These are phyloP conservation scores for Laticauda laticaudata DNA, from an alignment of 2,113 vertebrate species.

Conservation along the genomic window DNA sequence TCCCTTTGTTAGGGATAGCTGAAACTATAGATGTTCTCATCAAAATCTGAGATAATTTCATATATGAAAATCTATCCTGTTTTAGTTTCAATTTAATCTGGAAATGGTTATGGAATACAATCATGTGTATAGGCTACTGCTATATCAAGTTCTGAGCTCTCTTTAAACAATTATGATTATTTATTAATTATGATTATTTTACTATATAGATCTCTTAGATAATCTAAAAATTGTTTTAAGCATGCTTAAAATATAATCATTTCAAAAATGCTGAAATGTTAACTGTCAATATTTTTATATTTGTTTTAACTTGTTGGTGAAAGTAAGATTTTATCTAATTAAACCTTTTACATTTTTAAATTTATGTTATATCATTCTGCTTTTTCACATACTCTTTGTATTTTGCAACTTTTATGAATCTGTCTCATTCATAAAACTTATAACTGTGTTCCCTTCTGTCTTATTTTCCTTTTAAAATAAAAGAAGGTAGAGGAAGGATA, in stretches of 20 bases:
- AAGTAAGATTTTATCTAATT: background rate
- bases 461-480: background rate
- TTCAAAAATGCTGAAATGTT: background rate
- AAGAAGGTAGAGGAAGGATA: background rate
- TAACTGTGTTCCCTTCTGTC: background rate
- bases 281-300: background rate
- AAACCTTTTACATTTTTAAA: background rate
- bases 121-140: background rate
- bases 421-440: background rate
- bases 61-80: background rate
- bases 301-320: background rate
- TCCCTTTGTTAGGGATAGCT: background rate
- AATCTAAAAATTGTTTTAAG: background rate
- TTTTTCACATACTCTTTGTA: background rate
- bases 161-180: background rate
- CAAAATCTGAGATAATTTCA: background rate
- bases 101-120: background rate
- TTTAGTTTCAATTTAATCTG: background rate
- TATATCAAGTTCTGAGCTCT: background rate
- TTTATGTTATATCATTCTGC: background rate
- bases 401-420: background rate
- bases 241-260: background rate
- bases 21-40: background rate
- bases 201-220: background rate
- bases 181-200: background rate